Conservation (phyloP, 2,797 vertebrate genomes). For the Falco cherrug region DNA sequence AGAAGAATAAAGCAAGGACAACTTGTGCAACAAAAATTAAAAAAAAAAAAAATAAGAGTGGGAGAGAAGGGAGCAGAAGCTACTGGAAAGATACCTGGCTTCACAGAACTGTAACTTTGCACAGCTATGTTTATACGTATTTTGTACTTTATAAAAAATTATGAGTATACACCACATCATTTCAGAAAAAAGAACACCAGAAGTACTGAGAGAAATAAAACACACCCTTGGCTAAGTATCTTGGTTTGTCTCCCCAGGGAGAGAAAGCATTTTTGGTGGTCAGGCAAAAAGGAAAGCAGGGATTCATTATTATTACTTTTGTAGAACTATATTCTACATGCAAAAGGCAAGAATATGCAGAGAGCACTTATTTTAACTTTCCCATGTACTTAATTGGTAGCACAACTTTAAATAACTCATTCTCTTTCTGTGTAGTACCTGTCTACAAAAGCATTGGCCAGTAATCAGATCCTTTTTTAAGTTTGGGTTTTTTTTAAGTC, state of each 20-base stretch:
- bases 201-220: constrained; percentile 55
- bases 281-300: constrained; percentile 2
- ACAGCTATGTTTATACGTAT: not conserved
- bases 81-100: not conserved
- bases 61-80: not conserved
- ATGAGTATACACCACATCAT: not conserved
- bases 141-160: constrained; percentile 37
- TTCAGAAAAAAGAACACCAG: constrained; percentile 33
- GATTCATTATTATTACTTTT: constrained; percentile 56
- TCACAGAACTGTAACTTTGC: not conserved
- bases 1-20: not conserved
- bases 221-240: constrained; percentile 42
- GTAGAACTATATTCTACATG: constrained; percentile 5
- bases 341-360: constrained; percentile 29
- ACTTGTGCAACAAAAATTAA: not conserved
- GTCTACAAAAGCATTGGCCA: not conserved
- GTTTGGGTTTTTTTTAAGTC: not conserved
- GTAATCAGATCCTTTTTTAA: not conserved
- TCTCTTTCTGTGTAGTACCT: not conserved
- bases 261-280: constrained; percentile 43
- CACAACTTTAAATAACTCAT: not conserved
- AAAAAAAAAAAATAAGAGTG: not conserved
- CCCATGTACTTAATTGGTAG: not conserved
- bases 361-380: constrained; percentile 42
- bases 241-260: not conserved